Evolutionary conservation across 2,888 invertebrate species (phyloP).

Genomic region (Fragum fragum): DNA sequence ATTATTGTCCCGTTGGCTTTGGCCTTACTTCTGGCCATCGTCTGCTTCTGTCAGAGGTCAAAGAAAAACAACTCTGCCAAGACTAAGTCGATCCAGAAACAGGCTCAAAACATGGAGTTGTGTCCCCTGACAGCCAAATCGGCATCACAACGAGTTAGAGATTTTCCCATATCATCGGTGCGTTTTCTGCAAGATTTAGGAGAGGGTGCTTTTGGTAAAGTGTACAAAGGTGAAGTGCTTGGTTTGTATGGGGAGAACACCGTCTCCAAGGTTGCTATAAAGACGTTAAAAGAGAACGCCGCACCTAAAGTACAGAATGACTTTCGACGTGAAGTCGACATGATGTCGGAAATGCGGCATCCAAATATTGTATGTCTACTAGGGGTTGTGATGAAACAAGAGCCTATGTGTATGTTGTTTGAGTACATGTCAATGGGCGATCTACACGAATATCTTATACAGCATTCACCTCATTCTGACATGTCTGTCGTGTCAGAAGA

Average conservation of each 20-base stretch:
- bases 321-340: constrained; percentile 96
- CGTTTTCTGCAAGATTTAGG: constrained; percentile 85
- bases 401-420: constrained; percentile 98
- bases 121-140: constrained; percentile 81
- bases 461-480: constrained; percentile 93
- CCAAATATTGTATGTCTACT: constrained; percentile 98
- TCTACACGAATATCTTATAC: constrained; percentile 97
- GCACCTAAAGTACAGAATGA: constrained; percentile 96
- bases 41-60: constrained; percentile 83
- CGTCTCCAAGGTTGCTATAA: constrained; percentile 94
- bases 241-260: constrained; percentile 84
- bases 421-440: constrained; percentile 99
- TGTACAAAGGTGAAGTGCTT: constrained; percentile 96
- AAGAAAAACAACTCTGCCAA: constrained; percentile 68
- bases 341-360: constrained; percentile 97
- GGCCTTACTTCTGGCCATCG: constrained; percentile 82
- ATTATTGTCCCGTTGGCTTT: constrained; percentile 85
- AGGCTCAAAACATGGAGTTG: constrained; percentile 80
- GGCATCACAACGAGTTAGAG: constrained; percentile 90
- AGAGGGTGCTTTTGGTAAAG: constrained; percentile 97
- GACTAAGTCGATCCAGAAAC: constrained; percentile 53
- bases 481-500: constrained; percentile 88
- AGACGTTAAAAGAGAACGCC: constrained; percentile 97
- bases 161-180: constrained; percentile 94
- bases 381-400: constrained; percentile 95